phyloP scores from a whole-genome alignment of 2,888 invertebrate species.

The Polymixis lichenea region DNA sequence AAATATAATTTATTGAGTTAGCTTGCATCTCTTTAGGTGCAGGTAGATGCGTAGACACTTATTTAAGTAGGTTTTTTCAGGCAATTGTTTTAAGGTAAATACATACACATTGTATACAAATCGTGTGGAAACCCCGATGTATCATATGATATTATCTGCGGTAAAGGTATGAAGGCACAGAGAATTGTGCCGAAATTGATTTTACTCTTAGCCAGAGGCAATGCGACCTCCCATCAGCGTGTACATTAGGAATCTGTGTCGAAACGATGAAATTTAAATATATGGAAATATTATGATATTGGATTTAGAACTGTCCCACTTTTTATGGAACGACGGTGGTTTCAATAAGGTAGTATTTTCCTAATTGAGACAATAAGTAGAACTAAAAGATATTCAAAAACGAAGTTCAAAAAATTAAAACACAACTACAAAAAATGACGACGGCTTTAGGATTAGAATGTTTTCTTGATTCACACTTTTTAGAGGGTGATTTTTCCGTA shows the following conservation, averaged over 20 bases:
- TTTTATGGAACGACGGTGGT: background rate
- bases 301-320: background rate
- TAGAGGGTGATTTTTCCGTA: no score
- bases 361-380: background rate
- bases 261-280: constrained; percentile 18
- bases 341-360: background rate
- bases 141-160: constrained; percentile 65
- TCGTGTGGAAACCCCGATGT: constrained; percentile 52
- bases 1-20: background rate
- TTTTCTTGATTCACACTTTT: no score
- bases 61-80: background rate
- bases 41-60: no score
- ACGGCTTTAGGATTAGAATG: no score
- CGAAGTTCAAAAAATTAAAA: no score
- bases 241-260: constrained; percentile 30
- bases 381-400: background rate
- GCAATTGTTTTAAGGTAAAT: constrained; percentile 13
- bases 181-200: constrained; percentile 82
- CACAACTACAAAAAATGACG: no score
- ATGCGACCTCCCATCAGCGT: constrained; percentile 28
- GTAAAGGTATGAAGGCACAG: constrained; percentile 74
- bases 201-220: constrained; percentile 74
- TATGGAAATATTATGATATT: constrained; percentile 9
- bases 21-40: background rate
- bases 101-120: constrained; percentile 54